A percentile compares a stretch with the other conserved stretches of the same genome.
These are phyloP conservation scores for Subanguina moxae DNA, from an alignment of 1,140 invertebrate species.

Conservation along the genomic window DNA sequence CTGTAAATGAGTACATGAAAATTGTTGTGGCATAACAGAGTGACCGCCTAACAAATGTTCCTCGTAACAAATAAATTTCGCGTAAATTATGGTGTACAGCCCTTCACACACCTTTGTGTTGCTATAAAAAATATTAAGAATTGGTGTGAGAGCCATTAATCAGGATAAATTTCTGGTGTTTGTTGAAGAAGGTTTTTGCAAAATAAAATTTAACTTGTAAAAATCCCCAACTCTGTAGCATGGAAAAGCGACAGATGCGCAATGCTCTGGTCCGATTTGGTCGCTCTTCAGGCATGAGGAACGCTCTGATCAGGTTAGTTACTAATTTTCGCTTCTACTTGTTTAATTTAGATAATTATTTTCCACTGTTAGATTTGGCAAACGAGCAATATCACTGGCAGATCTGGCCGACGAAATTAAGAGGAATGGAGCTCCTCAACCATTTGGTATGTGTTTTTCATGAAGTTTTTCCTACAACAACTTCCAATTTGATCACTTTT, in stretches of 20 bases:
- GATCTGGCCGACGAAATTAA: slow-evolving; percentile 22
- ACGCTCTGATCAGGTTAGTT: slow-evolving; percentile 13
- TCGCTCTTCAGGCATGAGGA: slow-evolving; percentile 28
- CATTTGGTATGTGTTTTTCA: slow-evolving; percentile 28
- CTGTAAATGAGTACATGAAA: no score
- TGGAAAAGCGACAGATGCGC: slow-evolving; percentile 31
- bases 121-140: no score
- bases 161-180: no score
- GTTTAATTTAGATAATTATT: neutral
- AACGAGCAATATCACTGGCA: slow-evolving; percentile 13
- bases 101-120: no score
- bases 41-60: no score
- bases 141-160: no score
- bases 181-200: no score
- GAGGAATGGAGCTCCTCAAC: slow-evolving; percentile 32
- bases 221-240: neutral
- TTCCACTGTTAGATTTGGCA: slow-evolving; percentile 18
- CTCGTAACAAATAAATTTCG: no score
- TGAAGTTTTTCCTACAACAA: neutral
- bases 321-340: neutral
- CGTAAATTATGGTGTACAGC: no score
- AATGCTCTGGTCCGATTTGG: slow-evolving; percentile 33
- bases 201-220: no score
- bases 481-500: neutral
- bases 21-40: no score